These are phyloP conservation scores for Mustela erminea DNA, from an alignment of 2,797 vertebrate genomes.

Conservation along the genomic window DNA sequence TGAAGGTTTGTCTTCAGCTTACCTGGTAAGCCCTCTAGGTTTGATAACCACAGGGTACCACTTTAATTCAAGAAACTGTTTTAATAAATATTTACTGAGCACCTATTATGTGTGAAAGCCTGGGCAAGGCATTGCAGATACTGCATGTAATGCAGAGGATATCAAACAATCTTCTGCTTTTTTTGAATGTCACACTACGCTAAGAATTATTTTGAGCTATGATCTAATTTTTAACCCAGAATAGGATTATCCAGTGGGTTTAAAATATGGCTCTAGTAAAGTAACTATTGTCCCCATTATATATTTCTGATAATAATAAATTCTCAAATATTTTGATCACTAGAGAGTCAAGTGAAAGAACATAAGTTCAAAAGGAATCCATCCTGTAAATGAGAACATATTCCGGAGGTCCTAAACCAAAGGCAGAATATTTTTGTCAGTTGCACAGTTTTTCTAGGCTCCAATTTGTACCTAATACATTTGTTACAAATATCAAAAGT, in stretches of 20 bases:
- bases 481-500: not conserved
- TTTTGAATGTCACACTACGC: not conserved
- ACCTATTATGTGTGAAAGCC: not conserved
- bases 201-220: constrained; percentile 18
- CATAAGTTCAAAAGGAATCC: not conserved
- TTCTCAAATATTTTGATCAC: constrained; percentile 8
- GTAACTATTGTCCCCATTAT: not conserved
- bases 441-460: not conserved
- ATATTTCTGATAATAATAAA: not conserved
- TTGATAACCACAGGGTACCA: not conserved
- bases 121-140: not conserved
- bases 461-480: not conserved
- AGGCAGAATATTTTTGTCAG: not conserved
- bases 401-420: not conserved
- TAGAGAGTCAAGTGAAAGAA: not conserved
- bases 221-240: not conserved
- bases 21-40: not conserved
- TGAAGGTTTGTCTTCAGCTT: not conserved
- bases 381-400: not conserved
- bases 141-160: not conserved
- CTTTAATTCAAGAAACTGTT: not conserved
- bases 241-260: not conserved
- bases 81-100: not conserved
- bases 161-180: not conserved
- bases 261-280: not conserved